A percentile compares a stretch with the other conserved stretches of the same genome.
Conservation (phyloP, 2,888 invertebrate genomes). For the Argyra leucocephala region DNA sequence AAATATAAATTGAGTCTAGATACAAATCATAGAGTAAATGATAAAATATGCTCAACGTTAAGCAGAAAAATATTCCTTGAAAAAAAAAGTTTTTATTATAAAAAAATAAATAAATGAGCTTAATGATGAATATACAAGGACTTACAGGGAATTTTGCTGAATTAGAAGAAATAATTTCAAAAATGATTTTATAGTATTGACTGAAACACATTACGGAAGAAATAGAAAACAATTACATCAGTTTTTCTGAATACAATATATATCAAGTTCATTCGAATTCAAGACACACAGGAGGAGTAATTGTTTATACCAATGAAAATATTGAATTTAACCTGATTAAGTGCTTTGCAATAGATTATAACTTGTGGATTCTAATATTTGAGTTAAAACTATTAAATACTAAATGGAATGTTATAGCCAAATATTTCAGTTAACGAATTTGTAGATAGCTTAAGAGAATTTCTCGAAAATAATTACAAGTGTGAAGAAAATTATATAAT, state of each 20-base stretch:
- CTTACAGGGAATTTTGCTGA: too few relatives aligned
- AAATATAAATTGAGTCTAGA: background rate
- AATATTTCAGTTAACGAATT: background rate
- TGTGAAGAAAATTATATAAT: background rate
- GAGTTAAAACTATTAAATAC: background rate
- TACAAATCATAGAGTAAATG: too few relatives aligned
- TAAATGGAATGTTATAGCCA: background rate
- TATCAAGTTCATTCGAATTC: background rate
- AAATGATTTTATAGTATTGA: too few relatives aligned
- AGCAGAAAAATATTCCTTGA: too few relatives aligned
- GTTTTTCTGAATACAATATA: too few relatives aligned
- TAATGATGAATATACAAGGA: too few relatives aligned
- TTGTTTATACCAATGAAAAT: background rate
- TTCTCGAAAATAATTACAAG: background rate
- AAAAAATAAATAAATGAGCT: too few relatives aligned
- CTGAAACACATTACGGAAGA: too few relatives aligned
- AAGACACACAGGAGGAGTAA: background rate
- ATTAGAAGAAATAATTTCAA: too few relatives aligned
- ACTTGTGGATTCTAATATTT: background rate
- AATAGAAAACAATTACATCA: too few relatives aligned
- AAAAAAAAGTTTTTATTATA: too few relatives aligned
- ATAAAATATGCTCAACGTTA: too few relatives aligned
- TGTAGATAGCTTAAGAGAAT: background rate
- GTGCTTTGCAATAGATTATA: background rate
- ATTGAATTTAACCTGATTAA: background rate